Percentiles rank a stretch among this genome's conserved stretches.
These are phyloP conservation scores for Aradophagus sp. DNA, from an alignment of 1,140 invertebrate species.

Conservation along the genomic window DNA sequence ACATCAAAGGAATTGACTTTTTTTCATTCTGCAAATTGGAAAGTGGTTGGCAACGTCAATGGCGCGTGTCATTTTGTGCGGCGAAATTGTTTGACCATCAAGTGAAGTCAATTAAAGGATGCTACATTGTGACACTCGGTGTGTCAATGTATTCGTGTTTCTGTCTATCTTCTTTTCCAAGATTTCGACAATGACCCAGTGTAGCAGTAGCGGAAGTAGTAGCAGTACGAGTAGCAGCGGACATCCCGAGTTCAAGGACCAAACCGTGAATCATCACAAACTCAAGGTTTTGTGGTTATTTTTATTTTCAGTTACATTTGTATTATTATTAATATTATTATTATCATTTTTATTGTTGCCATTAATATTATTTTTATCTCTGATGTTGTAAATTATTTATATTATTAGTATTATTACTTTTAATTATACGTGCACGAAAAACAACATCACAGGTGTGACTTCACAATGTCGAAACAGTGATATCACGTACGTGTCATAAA, in stretches of 20 bases:
- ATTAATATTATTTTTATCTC: too few species aligned
- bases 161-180: conserved; percentile 9
- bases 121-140: not conserved
- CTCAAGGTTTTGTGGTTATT: too few species aligned
- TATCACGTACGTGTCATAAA: too few species aligned
- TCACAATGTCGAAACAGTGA: too few species aligned
- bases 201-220: conserved; percentile 51
- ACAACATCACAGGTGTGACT: too few species aligned
- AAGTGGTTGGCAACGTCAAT: too few species aligned
- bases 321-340: too few species aligned
- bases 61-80: not conserved
- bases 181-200: conserved; percentile 43
- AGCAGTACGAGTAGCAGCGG: conserved; percentile 52
- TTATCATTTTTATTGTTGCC: too few species aligned
- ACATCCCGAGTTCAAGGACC: conserved; percentile 38
- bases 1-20: not conserved
- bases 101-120: not conserved
- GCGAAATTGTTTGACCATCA: not conserved
- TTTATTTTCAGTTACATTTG: too few species aligned
- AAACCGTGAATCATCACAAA: conserved; percentile 26
- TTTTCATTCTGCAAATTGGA: not conserved
- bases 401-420: too few species aligned
- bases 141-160: conserved; percentile 10
- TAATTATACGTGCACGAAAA: too few species aligned
- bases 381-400: too few species aligned